Evolutionary conservation across 2,888 invertebrate species (phyloP).

Genomic region (Coelogynopora nodosa): DNA sequence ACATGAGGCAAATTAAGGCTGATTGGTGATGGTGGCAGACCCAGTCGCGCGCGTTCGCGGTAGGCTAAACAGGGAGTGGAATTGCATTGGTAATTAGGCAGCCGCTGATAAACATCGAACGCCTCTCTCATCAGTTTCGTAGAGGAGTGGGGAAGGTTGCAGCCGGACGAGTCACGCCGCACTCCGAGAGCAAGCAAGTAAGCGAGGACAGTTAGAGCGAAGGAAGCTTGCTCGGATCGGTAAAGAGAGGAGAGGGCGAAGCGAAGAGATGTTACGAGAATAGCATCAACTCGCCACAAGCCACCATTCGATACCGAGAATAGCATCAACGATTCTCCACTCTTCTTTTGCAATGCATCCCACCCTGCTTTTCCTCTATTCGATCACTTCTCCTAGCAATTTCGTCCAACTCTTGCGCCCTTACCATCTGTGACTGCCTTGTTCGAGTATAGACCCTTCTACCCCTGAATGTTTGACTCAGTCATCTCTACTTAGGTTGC

Average conservation of each 20-base stretch:
- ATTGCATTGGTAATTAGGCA: conserved; percentile 31
- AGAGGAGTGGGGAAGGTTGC: background rate
- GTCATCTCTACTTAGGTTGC: background rate
- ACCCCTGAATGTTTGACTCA: background rate
- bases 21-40: conserved; percentile 31
- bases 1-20: conserved; percentile 31
- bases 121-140: conserved; percentile 6
- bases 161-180: conserved; percentile 18
- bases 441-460: background rate
- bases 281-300: conserved; percentile 18
- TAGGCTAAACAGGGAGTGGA: conserved; percentile 12
- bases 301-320: background rate
- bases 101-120: conserved; percentile 28
- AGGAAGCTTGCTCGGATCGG: background rate
- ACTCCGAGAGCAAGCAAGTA: background rate
- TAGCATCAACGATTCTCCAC: background rate
- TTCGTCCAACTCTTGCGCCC: background rate
- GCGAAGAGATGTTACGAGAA: background rate
- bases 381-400: conserved; percentile 12
- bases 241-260: background rate
- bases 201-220: background rate
- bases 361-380: background rate
- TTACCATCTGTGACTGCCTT: background rate
- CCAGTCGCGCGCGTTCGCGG: conserved; percentile 23
- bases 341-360: background rate